Conservation (phyloP, 2,113 vertebrate genomes). For the Asarcornis scutulata region DNA sequence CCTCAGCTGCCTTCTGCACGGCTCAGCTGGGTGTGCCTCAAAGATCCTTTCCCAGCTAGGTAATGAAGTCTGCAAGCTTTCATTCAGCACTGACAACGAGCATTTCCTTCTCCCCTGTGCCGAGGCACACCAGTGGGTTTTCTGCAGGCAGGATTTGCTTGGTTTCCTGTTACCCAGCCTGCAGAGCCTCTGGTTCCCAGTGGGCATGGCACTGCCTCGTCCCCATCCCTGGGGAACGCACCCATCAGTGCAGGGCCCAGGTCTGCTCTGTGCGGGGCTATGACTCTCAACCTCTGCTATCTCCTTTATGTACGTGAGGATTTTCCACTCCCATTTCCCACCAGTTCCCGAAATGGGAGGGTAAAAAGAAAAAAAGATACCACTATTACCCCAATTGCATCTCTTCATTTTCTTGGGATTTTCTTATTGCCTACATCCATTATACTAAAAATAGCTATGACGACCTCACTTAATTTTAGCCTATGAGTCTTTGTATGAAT, state of each 20-base stretch:
- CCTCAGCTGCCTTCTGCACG: accelerated
- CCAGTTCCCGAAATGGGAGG: background rate
- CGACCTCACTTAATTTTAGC: slow-evolving; percentile 47
- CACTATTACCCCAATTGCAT: accelerated
- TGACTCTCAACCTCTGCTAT: background rate
- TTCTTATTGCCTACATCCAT: background rate
- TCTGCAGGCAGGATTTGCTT: too few relatives aligned
- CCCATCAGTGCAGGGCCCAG: accelerated
- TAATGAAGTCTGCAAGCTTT: accelerated
- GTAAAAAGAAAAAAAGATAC: accelerated
- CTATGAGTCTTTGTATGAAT: slow-evolving; percentile 52
- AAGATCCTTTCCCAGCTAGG: background rate
- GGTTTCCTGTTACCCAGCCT: background rate
- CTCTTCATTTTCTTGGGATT: background rate
- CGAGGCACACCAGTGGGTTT: accelerated
- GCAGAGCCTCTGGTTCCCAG: background rate
- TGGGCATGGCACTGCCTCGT: accelerated
- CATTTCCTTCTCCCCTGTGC: background rate
- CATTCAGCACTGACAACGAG: accelerated
- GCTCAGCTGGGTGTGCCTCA: background rate
- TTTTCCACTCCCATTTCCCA: background rate
- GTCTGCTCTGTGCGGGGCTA: accelerated
- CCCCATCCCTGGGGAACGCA: accelerated
- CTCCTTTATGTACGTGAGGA: accelerated
- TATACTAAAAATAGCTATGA: slow-evolving; percentile 6